These are phyloP conservation scores for Nasua narica DNA, from an alignment of 2,797 vertebrate genomes.

Conservation along the genomic window DNA sequence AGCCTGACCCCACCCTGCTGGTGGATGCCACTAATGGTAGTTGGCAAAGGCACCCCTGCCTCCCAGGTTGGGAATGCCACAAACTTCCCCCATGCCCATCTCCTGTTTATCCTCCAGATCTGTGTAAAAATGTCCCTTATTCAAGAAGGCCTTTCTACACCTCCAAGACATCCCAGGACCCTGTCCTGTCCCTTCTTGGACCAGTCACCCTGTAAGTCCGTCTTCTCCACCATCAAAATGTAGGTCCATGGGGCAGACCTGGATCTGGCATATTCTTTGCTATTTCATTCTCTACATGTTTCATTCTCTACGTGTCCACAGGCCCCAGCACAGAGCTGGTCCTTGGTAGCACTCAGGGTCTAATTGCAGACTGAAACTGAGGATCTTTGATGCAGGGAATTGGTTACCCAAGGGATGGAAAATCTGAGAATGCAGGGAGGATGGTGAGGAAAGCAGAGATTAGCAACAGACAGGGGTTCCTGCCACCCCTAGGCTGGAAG, in stretches of 20 bases:
- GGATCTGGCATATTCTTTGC: not conserved
- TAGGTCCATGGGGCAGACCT: not conserved
- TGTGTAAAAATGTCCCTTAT: not conserved
- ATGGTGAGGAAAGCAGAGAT: not conserved
- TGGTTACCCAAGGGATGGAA: not conserved
- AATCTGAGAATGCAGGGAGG: not conserved
- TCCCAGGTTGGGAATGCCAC: not conserved
- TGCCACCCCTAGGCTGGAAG: not conserved
- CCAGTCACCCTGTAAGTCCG: fast-evolving
- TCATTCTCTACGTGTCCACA: not conserved
- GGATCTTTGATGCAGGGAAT: not conserved
- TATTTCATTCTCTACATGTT: not conserved
- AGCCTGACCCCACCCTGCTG: not conserved
- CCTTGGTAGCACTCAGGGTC: not conserved
- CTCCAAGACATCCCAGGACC: not conserved
- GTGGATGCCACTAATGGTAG: not conserved
- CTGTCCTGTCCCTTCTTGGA: not conserved
- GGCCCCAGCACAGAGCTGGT: not conserved
- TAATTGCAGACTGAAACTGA: not conserved
- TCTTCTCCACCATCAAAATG: no score
- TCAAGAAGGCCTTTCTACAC: not conserved
- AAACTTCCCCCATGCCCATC: not conserved
- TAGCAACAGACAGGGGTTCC: not conserved
- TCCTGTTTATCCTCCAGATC: not conserved
- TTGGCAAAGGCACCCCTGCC: not conserved